A percentile compares a stretch with the other conserved stretches of the same genome.
Conservation (phyloP, 2,797 vertebrate genomes). For the Mus minutoides region DNA sequence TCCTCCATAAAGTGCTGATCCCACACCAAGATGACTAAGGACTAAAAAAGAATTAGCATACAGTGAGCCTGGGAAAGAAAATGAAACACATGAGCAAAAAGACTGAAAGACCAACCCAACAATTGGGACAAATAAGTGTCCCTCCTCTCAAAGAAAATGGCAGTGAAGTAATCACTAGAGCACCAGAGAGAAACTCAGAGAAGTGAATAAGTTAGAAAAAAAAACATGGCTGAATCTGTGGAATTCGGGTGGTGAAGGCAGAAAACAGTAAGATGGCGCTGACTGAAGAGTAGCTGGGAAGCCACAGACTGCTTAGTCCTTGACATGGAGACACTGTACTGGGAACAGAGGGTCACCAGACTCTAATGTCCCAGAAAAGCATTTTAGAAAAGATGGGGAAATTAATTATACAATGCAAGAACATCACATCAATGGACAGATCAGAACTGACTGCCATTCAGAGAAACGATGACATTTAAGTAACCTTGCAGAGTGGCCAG, state of each 20-base stretch:
- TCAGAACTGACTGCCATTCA: not conserved
- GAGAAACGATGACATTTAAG: not conserved
- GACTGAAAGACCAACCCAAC: not conserved
- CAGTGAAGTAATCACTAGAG: not conserved
- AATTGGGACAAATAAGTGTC: conserved; percentile 27
- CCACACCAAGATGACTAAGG: not conserved
- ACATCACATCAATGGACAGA: not conserved
- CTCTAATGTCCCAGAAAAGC: not conserved
- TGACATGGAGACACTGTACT: not conserved
- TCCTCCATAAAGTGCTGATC: not conserved
- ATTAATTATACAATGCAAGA: not conserved
- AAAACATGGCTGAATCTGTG: not conserved
- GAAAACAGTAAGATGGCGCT: not conserved
- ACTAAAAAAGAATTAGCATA: not conserved
- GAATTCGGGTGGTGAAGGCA: not conserved
- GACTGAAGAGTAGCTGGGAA: not conserved
- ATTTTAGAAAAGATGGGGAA: not conserved
- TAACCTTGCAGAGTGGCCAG: not conserved
- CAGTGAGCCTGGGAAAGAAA: not conserved
- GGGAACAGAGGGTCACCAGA: not conserved
- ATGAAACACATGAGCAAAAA: not conserved
- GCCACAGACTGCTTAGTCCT: not conserved
- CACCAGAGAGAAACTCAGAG: not conserved
- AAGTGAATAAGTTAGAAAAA: not conserved
- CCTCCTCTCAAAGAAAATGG: not conserved